These are phyloP conservation scores for Gadopsis bispinosus DNA, from an alignment of 2,797 vertebrate genomes.

Conservation along the genomic window DNA sequence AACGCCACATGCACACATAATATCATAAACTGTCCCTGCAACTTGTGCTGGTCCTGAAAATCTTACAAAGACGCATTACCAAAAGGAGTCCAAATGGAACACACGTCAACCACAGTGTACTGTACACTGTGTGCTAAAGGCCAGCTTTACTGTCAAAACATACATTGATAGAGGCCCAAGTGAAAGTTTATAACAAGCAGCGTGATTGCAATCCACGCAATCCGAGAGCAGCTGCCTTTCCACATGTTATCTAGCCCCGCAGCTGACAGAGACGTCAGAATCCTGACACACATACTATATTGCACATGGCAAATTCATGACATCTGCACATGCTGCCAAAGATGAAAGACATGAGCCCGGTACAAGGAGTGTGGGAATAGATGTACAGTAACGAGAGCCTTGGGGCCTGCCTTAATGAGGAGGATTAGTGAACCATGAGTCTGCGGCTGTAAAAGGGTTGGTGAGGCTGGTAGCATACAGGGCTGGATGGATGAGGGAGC, in stretches of 20 bases:
- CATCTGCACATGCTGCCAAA: constrained; percentile 63
- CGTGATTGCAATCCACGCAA: not conserved
- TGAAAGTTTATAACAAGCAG: constrained; percentile 11
- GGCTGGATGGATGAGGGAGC: constrained; percentile 56
- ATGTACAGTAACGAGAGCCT: constrained; percentile 73
- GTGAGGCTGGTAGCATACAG: constrained; percentile 12
- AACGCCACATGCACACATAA: constrained; percentile 18
- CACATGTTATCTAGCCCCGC: constrained; percentile 35
- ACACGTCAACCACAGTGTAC: not conserved
- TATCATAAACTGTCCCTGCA: constrained; percentile 16
- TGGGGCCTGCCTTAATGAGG: constrained; percentile 74
- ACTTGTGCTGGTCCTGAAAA: constrained; percentile 22
- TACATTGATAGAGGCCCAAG: not conserved
- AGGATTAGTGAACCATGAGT: constrained; percentile 77
- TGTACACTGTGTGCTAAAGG: not conserved
- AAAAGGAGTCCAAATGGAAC: constrained; percentile 6
- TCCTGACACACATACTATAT: constrained; percentile 51
- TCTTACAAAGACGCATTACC: constrained; percentile 9
- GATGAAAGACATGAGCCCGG: constrained; percentile 71
- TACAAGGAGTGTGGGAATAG: constrained; percentile 69
- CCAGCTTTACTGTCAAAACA: constrained; percentile 13
- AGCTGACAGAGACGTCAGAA: constrained; percentile 68
- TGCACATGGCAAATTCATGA: constrained; percentile 73
- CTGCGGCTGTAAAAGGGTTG: constrained; percentile 38
- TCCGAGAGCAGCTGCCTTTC: constrained; percentile 27